These are phyloP conservation scores for Cottus gobio DNA, from an alignment of 2,113 vertebrate species.

Conservation along the genomic window DNA sequence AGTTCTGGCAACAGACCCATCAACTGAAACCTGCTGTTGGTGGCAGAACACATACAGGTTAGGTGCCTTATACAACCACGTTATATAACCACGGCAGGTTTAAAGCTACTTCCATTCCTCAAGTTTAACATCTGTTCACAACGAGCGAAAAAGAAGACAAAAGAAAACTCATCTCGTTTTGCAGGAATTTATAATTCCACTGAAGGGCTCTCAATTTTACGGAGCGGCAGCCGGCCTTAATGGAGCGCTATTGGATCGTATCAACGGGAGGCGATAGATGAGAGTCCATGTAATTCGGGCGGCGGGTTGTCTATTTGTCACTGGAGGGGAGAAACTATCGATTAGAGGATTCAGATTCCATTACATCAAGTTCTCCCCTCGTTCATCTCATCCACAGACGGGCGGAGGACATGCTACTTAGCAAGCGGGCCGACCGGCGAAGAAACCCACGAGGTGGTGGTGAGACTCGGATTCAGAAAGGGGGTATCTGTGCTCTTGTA, in stretches of 20 bases:
- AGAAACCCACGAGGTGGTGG: neutral
- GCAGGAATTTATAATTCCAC: constrained; percentile 70
- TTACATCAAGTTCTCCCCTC: constrained; percentile 72
- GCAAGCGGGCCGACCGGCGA: constrained; percentile 39
- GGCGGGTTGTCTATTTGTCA: constrained; percentile 81
- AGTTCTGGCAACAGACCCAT: neutral
- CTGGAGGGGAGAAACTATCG: constrained; percentile 81
- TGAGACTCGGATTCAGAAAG: constrained; percentile 15
- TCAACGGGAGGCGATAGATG: constrained; percentile 75
- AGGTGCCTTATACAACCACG: too few species aligned
- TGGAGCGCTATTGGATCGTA: constrained; percentile 79
- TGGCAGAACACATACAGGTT: neutral
- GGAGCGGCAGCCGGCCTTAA: constrained; percentile 72
- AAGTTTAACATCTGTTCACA: constrained; percentile 31
- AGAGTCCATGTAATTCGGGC: constrained; percentile 75
- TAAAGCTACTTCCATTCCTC: neutral
- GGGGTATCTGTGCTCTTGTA: constrained; percentile 13
- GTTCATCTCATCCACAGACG: constrained; percentile 73
- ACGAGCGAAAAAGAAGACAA: constrained; percentile 7
- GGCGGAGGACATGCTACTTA: constrained; percentile 54
- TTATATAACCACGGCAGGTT: neutral
- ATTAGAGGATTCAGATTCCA: constrained; percentile 83
- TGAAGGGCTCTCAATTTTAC: constrained; percentile 78
- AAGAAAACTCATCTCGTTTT: constrained; percentile 53
- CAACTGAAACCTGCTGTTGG: neutral